phyloP scores from a whole-genome alignment of 2,113 vertebrate genomes.

The Hydrochoerus hydrochaeris region DNA sequence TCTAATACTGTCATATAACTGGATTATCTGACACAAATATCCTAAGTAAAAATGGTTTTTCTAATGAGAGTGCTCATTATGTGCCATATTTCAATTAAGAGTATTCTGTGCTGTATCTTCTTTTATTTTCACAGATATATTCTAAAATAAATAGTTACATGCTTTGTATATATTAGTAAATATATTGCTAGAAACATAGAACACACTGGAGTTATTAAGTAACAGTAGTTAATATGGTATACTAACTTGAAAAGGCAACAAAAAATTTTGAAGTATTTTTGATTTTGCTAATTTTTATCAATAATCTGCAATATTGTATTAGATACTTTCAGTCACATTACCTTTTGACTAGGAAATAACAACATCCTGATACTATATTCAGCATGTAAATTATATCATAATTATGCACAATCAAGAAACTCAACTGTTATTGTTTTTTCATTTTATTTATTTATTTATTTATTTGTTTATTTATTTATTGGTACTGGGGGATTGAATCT shows the following conservation, averaged over 20 bases:
- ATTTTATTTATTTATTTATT: too few species aligned
- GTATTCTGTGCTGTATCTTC: background rate
- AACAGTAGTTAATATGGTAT: background rate
- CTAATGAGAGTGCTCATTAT: background rate
- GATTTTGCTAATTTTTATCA: background rate
- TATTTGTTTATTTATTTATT: too few species aligned
- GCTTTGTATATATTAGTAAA: background rate
- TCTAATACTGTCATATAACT: background rate
- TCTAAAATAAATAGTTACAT: background rate
- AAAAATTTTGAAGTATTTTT: background rate
- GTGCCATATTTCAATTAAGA: background rate
- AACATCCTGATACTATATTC: background rate
- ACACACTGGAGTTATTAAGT: background rate
- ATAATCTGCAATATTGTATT: background rate
- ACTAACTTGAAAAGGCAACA: background rate
- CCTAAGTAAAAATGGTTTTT: background rate
- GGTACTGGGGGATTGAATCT: too few species aligned
- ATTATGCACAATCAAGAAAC: background rate
- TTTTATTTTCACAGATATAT: background rate
- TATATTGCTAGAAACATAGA: background rate
- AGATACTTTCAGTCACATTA: background rate
- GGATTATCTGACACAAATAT: background rate
- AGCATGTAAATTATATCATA: background rate
- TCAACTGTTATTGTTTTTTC: background rate
- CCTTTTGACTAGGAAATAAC: background rate